Base-by-base conservation (phyloP, 2,888 invertebrate genomes). In the Oscheius sp. region DNA sequence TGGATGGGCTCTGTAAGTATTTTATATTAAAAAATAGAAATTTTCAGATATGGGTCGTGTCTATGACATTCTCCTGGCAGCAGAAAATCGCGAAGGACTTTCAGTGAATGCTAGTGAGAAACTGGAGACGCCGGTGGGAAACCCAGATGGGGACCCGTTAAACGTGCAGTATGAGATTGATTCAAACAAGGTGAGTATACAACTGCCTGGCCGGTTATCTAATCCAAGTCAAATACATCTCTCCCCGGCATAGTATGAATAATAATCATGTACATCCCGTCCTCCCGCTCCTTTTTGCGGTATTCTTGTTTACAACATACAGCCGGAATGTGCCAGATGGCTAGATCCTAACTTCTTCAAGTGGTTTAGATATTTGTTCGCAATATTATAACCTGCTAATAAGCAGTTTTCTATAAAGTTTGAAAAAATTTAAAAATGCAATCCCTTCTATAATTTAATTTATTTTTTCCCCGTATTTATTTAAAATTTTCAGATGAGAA, bases 61-160 rank as follows among this genome's bases (percentile, higher is more conserved):
- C 24, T 99, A 98, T 88, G 96, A 97, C 88, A 95, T 97, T 87
- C 90, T 95, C 74, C 91, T 98, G n/a, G 92, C 95, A 12, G 98
- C 95, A 5, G 92, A 92, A 87, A 99, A 98, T 88, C 91, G 92
- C 78, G 93, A 96, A 63, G 97, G 96, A 64, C 92, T 92, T 82
- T 96, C 97, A 6, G 94, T 95, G 87, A 95, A 97, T 86, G 92
- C 93, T 0, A 92, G 95, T 1, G 92, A 92, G 86, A 92, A 92
- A 82, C 92, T 94, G 89, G 90, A 91, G 64, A 97, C 96, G 0
- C 96, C 96, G 0, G 96, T 96, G 89, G 96, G 95, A 54, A 70
- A 71, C 59, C 85, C 85, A 17, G 82, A 82, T 62, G 82, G 75
- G 3, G 82, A 82, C 49, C 85, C 85, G 9, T 72, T 80, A 17